These are phyloP conservation scores for Python bivittatus DNA, from an alignment of 2,113 vertebrate genomes.

Conservation along the genomic window DNA sequence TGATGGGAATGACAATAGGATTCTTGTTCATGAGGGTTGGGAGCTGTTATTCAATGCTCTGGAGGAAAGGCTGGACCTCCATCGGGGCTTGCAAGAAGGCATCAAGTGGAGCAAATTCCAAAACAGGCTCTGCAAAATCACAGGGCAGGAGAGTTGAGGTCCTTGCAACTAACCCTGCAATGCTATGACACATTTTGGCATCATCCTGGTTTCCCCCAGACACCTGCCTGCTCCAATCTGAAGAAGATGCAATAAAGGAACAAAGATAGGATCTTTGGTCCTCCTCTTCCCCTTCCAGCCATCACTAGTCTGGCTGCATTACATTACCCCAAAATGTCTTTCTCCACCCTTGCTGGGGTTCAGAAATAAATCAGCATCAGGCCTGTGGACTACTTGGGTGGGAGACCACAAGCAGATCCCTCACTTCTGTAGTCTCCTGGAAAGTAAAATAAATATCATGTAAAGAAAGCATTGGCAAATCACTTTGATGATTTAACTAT, in stretches of 20 bases:
- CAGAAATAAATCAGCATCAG: background rate
- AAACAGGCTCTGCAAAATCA: background rate
- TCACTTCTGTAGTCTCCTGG: background rate
- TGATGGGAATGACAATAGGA: too few species aligned
- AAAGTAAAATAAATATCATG: background rate
- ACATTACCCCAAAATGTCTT: background rate
- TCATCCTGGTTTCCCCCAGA: background rate
- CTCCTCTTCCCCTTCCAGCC: background rate
- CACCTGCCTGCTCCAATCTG: background rate
- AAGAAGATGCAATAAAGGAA: background rate
- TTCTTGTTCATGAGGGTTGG: too few species aligned
- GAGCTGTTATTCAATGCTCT: too few species aligned
- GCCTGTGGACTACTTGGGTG: too few species aligned
- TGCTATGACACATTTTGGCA: background rate
- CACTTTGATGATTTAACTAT: background rate
- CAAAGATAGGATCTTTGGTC: background rate
- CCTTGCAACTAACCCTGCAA: background rate
- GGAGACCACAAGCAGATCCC: background rate
- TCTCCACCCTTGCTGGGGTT: background rate
- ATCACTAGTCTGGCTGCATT: too few species aligned
- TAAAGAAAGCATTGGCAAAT: too few species aligned
- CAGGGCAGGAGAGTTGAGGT: background rate
- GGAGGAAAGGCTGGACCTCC: too few species aligned
- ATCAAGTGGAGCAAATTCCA: too few species aligned
- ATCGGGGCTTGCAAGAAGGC: too few species aligned